Evolutionary conservation across 2,113 vertebrate genomes (phyloP).

Genomic region (Lates calcarifer): DNA sequence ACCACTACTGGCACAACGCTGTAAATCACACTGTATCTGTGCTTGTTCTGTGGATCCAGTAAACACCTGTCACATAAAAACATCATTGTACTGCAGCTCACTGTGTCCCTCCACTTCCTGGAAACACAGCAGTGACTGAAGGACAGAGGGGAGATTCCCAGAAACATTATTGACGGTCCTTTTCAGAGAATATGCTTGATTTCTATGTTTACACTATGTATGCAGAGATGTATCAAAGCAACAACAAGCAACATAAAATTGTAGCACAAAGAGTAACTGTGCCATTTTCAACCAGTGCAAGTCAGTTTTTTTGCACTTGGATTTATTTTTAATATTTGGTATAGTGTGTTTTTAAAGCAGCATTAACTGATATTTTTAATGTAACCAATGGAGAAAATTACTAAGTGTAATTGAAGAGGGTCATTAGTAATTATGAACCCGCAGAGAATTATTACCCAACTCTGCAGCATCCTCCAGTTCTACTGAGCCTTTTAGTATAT

Average conservation of each 20-base stretch:
- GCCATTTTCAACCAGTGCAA: neutral
- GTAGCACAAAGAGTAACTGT: neutral
- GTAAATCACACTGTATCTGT: conserved; percentile 44
- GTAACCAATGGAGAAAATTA: neutral
- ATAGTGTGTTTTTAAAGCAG: neutral
- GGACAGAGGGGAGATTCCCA: conserved; percentile 9
- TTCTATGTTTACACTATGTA: neutral
- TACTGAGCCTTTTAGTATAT: neutral
- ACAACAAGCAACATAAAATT: neutral
- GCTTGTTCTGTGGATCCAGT: neutral
- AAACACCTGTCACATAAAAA: conserved; percentile 62
- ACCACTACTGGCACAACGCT: neutral
- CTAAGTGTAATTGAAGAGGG: neutral
- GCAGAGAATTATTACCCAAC: neutral
- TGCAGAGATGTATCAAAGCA: neutral
- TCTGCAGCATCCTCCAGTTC: neutral
- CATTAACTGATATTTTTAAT: neutral
- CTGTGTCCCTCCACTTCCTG: conserved; percentile 33
- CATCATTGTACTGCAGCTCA: conserved; percentile 2
- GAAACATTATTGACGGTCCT: neutral
- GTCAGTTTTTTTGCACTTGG: neutral
- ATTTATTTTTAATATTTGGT: neutral
- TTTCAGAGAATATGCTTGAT: neutral
- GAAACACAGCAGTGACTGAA: conserved; percentile 11
- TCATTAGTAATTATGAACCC: neutral